Conservation (phyloP, 2,888 invertebrate genomes). For the Sphaerophoria taeniata region DNA sequence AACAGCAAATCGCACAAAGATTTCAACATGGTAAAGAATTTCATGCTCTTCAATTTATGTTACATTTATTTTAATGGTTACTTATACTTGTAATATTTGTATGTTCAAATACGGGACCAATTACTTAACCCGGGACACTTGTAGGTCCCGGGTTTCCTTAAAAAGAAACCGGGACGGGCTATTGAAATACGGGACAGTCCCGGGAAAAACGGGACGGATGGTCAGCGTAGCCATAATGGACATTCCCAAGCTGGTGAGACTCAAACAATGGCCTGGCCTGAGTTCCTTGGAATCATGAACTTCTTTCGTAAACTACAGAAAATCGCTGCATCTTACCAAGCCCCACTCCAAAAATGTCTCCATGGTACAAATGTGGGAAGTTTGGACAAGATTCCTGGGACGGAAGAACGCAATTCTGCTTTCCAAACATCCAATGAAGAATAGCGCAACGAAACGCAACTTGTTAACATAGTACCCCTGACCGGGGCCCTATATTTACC, state of each 20-base stretch:
- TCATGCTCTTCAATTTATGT: no score
- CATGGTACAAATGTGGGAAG: neutral
- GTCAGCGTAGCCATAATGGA: constrained; percentile 46
- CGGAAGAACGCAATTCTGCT: constrained; percentile 1
- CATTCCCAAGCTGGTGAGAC: constrained; percentile 29
- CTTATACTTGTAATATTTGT: no score
- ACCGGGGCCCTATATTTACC: neutral
- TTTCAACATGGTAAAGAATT: no score
- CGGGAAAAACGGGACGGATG: no score
- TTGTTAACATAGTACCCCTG: constrained; percentile 5
- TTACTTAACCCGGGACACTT: no score
- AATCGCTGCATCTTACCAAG: constrained; percentile 24
- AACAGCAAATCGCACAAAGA: no score
- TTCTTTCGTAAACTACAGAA: constrained; percentile 52
- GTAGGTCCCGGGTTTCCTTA: no score
- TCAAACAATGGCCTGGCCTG: constrained; percentile 50
- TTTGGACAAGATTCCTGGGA: neutral
- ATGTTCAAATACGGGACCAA: no score
- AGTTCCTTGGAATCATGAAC: constrained; percentile 50
- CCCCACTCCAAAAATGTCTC: neutral
- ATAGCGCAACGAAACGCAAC: neutral
- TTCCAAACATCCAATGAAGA: neutral
- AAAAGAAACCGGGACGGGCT: no score
- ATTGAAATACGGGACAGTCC: no score
- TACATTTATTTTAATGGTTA: no score